A percentile compares a stretch with the other conserved stretches of the same genome.
Conservation (phyloP, 2,797 vertebrate species). For the Peromyscus aztecus region DNA sequence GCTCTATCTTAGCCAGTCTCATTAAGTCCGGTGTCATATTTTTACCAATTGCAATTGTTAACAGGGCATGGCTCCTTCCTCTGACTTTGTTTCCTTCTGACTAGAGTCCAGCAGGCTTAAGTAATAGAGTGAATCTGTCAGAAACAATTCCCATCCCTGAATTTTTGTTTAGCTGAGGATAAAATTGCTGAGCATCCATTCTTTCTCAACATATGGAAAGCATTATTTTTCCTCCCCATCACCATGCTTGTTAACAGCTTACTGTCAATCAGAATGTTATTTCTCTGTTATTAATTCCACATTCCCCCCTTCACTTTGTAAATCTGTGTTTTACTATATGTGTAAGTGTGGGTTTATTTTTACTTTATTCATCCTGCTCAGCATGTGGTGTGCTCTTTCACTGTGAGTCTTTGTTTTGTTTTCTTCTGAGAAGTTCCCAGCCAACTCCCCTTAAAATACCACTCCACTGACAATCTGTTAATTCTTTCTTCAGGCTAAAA, state of each 20-base stretch:
- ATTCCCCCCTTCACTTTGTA: neutral
- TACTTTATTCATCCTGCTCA: neutral
- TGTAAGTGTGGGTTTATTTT: neutral
- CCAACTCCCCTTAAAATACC: constrained; percentile 26
- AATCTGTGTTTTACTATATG: neutral
- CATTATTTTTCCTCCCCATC: neutral
- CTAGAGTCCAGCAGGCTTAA: neutral
- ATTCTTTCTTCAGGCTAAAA: neutral
- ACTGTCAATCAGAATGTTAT: neutral
- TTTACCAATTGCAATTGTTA: neutral
- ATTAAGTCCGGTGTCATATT: neutral
- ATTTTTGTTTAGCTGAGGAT: neutral
- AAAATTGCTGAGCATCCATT: neutral
- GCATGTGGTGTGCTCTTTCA: neutral
- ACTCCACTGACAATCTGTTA: neutral
- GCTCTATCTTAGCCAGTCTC: neutral
- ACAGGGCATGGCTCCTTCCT: neutral
- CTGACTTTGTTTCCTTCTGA: neutral
- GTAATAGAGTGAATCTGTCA: neutral
- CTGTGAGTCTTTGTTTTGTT: neutral
- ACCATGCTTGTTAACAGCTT: neutral
- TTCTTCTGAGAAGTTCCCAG: neutral
- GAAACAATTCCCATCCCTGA: neutral
- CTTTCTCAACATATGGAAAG: neutral
- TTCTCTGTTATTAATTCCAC: neutral